Evolutionary conservation across 2,888 invertebrate genomes (phyloP).

Genomic region (Lasioglossum leucozonium): DNA sequence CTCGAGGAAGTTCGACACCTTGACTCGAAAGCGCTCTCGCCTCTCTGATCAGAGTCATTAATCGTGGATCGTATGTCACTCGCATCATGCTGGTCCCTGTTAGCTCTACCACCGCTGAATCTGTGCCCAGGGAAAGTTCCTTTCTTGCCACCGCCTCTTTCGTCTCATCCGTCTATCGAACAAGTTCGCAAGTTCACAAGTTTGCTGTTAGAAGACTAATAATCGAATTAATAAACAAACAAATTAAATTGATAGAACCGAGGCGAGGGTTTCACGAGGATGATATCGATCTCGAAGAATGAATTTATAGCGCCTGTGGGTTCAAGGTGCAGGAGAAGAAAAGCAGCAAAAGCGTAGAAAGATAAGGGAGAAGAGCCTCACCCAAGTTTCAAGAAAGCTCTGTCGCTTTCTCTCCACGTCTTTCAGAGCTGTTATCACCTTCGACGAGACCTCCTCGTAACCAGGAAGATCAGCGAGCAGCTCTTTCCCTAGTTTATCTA

Average conservation of each 20-base stretch:
- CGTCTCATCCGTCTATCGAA: conserved; percentile 74
- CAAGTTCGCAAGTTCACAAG: not conserved
- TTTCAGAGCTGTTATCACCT: conserved; percentile 71
- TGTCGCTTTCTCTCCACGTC: conserved; percentile 77
- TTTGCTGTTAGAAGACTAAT: not conserved
- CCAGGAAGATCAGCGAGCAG: conserved; percentile 80
- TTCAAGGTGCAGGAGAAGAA: not conserved
- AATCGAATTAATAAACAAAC: too few species aligned
- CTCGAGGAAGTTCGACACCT: conserved; percentile 84
- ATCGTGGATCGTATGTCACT: conserved; percentile 95
- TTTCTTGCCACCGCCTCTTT: conserved; percentile 75
- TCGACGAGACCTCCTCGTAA: conserved; percentile 75
- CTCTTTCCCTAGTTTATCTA: conserved; percentile 79
- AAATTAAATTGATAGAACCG: too few species aligned
- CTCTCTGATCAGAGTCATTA: conserved; percentile 94
- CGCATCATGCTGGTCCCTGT: conserved; percentile 91
- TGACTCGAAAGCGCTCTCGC: conserved; percentile 94
- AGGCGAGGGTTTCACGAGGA: too few species aligned
- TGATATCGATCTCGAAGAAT: not conserved
- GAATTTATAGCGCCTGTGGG: not conserved
- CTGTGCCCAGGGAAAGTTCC: conserved; percentile 77
- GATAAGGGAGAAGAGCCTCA: conserved; percentile 57
- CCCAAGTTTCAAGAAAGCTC: conserved; percentile 81
- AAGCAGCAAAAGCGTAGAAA: not conserved
- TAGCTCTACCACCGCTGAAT: conserved; percentile 93